Conservation (phyloP, 2,797 vertebrate genomes). For the Salmo trutta region DNA sequence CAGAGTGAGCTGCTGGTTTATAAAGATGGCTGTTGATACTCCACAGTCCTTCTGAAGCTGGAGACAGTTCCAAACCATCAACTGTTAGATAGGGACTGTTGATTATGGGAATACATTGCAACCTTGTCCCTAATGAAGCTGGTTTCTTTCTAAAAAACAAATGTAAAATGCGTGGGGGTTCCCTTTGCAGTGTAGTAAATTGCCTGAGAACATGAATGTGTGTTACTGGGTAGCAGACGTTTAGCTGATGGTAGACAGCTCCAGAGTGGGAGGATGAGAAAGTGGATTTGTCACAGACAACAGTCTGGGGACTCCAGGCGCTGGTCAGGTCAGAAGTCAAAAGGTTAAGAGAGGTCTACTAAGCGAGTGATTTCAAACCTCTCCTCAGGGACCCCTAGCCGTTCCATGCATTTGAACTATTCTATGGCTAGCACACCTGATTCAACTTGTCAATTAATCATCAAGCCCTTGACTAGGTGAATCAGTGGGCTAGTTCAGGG, state of each 20-base stretch:
- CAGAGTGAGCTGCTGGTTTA: neutral
- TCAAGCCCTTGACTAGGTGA: neutral
- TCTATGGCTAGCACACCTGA: neutral
- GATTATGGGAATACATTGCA: neutral
- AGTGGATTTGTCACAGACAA: constrained; percentile 10
- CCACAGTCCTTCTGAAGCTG: constrained; percentile 44
- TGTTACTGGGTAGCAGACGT: constrained; percentile 7
- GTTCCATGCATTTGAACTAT: neutral
- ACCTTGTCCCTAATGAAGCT: neutral
- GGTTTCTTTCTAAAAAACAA: neutral
- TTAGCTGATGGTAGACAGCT: constrained; percentile 8
- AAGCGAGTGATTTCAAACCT: neutral
- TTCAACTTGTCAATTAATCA: neutral
- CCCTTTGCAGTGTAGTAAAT: constrained; percentile 24
- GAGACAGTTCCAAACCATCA: constrained; percentile 1
- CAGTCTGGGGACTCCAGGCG: constrained; percentile 29
- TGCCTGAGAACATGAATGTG: neutral
- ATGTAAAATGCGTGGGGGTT: constrained; percentile 2
- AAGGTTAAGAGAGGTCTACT: constrained; percentile 34
- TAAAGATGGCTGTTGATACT: constrained; percentile 9
- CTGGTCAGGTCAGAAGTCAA: constrained; percentile 28
- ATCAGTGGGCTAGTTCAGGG: neutral
- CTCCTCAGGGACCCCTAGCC: neutral
- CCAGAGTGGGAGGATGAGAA: neutral
- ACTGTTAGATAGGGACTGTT: neutral